These are phyloP conservation scores for Bombus terrestris DNA, from an alignment of 1,140 invertebrate genomes.

Conservation along the genomic window DNA sequence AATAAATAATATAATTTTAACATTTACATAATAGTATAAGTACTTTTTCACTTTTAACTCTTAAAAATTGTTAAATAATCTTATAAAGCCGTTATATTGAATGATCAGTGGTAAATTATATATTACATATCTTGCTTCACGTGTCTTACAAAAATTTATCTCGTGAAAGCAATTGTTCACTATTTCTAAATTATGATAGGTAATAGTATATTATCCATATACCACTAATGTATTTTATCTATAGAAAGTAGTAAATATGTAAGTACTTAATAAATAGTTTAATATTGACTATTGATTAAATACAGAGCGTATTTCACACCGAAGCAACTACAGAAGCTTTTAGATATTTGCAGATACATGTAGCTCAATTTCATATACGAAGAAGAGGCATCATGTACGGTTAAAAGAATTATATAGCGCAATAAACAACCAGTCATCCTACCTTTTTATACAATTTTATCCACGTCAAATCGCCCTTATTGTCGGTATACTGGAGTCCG, in stretches of 20 bases:
- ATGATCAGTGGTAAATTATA: background rate
- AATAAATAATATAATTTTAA: background rate
- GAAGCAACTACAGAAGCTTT: conserved; percentile 24
- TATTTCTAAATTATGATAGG: background rate
- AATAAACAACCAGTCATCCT: conserved; percentile 73
- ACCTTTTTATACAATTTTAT: conserved; percentile 99
- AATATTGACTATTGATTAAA: background rate
- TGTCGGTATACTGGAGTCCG: conserved; percentile 99
- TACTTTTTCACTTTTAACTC: background rate
- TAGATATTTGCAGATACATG: background rate
- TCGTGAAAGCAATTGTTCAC: conserved; percentile 20
- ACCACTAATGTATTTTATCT: background rate
- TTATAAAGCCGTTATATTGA: background rate
- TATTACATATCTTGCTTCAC: background rate
- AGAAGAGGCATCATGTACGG: background rate
- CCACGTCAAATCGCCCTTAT: conserved; percentile 98
- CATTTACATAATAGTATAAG: background rate
- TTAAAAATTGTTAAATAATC: background rate
- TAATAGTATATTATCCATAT: background rate
- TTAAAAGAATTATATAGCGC: background rate
- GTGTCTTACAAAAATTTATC: conserved; percentile 11
- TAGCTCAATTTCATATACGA: background rate
- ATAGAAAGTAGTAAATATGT: background rate
- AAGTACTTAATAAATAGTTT: too few species aligned
- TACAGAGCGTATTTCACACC: background rate